phyloP scores from a whole-genome alignment of 2,113 vertebrate species.

The Pantherophis guttatus region DNA sequence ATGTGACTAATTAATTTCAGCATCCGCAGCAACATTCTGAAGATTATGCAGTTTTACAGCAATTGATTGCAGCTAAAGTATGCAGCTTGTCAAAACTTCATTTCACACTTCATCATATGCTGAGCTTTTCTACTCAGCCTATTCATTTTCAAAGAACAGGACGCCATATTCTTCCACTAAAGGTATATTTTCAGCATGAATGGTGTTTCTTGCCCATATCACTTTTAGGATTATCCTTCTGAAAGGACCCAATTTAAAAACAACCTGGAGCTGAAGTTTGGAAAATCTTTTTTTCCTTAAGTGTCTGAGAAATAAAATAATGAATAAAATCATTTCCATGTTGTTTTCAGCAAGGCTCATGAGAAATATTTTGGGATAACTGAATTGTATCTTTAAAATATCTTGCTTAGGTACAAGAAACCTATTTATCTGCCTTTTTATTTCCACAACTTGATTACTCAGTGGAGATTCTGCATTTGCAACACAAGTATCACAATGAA shows the following conservation, averaged over 20 bases:
- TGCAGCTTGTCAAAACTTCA: conserved; percentile 12
- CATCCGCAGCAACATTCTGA: neutral
- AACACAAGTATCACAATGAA: neutral
- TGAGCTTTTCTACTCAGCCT: neutral
- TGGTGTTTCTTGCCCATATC: neutral
- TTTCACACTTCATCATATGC: conserved; percentile 27
- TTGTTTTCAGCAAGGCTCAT: neutral
- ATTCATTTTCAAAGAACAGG: conserved; percentile 17
- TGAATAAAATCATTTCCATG: neutral
- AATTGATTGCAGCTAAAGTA: conserved; percentile 18
- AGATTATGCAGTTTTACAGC: conserved; percentile 2
- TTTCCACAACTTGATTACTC: neutral
- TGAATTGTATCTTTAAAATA: neutral
- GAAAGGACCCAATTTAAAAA: neutral
- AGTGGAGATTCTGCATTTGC: neutral
- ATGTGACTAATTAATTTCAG: conserved; percentile 35
- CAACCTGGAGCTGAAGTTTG: neutral
- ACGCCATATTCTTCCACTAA: conserved; percentile 2
- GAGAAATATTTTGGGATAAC: neutral
- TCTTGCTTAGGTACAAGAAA: neutral
- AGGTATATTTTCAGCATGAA: neutral
- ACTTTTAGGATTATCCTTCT: neutral
- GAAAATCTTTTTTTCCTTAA: neutral
- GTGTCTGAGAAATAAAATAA: neutral
- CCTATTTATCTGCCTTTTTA: neutral